phyloP scores from a whole-genome alignment of 2,888 invertebrate genomes.

The Cyclophora albipunctata region DNA sequence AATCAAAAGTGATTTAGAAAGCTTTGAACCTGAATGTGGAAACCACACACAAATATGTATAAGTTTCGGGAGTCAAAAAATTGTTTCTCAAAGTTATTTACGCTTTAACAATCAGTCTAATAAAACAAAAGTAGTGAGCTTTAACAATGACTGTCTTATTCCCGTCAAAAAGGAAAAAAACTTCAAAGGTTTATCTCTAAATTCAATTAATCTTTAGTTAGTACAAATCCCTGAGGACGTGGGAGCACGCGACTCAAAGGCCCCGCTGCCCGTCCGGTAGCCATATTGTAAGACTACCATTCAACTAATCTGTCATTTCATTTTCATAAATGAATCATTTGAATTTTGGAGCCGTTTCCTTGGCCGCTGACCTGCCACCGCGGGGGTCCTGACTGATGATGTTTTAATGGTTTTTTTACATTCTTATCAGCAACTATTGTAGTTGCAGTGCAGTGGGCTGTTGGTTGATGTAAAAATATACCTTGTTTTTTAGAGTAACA shows the following conservation, averaged over 20 bases:
- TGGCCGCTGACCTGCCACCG: constrained; percentile 68
- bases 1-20: no score
- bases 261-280: constrained; percentile 48
- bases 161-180: no score
- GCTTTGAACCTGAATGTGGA: no score
- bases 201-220: background rate
- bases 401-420: constrained; percentile 73
- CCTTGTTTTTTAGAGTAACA: constrained; percentile 2
- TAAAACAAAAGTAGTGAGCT: no score
- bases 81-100: no score
- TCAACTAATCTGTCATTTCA: constrained; percentile 73
- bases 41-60: no score
- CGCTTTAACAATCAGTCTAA: no score
- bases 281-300: constrained; percentile 55
- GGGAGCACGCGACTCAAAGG: constrained; percentile 54
- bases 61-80: no score
- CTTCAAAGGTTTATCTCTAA: no score
- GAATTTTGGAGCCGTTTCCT: constrained; percentile 67
- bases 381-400: constrained; percentile 71
- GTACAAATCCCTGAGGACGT: constrained; percentile 27
- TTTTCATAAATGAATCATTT: constrained; percentile 74
- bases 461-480: constrained; percentile 14
- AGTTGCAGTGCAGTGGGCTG: constrained; percentile 27
- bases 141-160: no score
- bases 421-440: constrained; percentile 68